Evolutionary conservation across 2,888 invertebrate species (phyloP), one percentile per base, ranked within the genome.

Genomic region (Azorinus chamasolen): DNA sequence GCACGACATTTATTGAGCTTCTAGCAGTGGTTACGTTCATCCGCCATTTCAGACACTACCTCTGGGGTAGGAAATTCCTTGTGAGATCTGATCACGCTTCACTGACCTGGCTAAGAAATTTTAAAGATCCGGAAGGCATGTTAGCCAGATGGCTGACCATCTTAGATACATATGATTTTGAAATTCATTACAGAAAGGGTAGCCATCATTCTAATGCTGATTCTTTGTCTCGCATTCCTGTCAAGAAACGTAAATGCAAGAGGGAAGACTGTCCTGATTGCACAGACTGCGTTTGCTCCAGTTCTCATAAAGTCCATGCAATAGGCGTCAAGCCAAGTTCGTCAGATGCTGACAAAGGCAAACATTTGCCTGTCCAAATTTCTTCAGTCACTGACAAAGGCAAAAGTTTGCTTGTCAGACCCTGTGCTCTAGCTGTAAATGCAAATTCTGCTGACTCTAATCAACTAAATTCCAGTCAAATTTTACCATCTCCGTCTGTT

Each of bases 51-150:
- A 58, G 74, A 22, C 83, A 73, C 37, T 87, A 82, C 54, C 65
- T 87, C 20, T 77, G 64, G 41, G 82, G 81, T 12, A 48, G 64
- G 41, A 4, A 70, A 8, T 84, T 85, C 66, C 24, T 69, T 3
- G 65, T 86, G 1, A 37, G 85, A n/a, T 80, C 84, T 22, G 86
- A 86, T 66, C 86, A 88, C 63, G 65, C 71, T 5, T 78, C 85
- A 6, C 54, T 84, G 2, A 32, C n/a, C n/a, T n/a, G n/a, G n/a
- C n/a, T n/a, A n/a, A n/a, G n/a, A n/a, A n/a, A n/a, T n/a, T n/a
- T n/a, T n/a, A n/a, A n/a, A n/a, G n/a, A n/a, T n/a, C n/a, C n/a
- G n/a, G n/a, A n/a, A n/a, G n/a, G n/a, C n/a, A 70, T 76, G 70
- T 16, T 68, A n/a, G 62, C 70, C 12, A 39, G 62, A 18, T 70